Percentiles rank a stretch among this genome's conserved stretches.
phyloP scores from a whole-genome alignment of 2,888 invertebrate species.

The Heliconius hortense region DNA sequence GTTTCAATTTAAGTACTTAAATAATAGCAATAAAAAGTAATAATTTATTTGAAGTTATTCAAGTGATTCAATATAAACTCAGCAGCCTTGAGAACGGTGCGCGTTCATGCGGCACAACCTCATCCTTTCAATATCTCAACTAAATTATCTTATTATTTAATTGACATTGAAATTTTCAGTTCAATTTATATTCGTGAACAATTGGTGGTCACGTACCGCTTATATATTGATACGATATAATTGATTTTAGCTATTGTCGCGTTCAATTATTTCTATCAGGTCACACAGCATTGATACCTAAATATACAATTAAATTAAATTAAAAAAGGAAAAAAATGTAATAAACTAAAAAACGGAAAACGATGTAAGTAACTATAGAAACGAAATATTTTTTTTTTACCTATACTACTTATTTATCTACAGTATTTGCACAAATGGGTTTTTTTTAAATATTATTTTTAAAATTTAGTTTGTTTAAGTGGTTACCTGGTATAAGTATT shows the following conservation, averaged over 20 bases:
- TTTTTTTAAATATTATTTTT: not conserved
- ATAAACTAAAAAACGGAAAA: not conserved
- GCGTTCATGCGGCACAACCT: constrained; percentile 44
- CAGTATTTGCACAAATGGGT: not conserved
- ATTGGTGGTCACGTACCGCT: constrained; percentile 41
- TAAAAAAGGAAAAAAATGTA: not conserved
- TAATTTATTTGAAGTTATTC: constrained; percentile 7
- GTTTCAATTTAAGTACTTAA: not conserved
- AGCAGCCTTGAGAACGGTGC: constrained; percentile 36
- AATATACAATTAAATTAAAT: not conserved
- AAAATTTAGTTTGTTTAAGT: not conserved
- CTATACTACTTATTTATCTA: not conserved
- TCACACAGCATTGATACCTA: not conserved
- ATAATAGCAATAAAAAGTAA: constrained; percentile 3
- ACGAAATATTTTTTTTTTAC: not conserved
- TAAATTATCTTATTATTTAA: constrained; percentile 39
- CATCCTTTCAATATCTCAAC: constrained; percentile 50
- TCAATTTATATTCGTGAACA: constrained; percentile 28
- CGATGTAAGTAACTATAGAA: not conserved
- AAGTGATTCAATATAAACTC: constrained; percentile 28
- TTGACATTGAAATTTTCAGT: constrained; percentile 43
- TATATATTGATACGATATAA: constrained; percentile 5
- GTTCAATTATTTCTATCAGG: not conserved
- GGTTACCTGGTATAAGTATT: not conserved
- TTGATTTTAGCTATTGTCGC: not conserved